A percentile compares a stretch with the other conserved stretches of the same genome.
phyloP scores from a whole-genome alignment of 2,888 invertebrate genomes.

The Prosopocoilus inquinatus region DNA sequence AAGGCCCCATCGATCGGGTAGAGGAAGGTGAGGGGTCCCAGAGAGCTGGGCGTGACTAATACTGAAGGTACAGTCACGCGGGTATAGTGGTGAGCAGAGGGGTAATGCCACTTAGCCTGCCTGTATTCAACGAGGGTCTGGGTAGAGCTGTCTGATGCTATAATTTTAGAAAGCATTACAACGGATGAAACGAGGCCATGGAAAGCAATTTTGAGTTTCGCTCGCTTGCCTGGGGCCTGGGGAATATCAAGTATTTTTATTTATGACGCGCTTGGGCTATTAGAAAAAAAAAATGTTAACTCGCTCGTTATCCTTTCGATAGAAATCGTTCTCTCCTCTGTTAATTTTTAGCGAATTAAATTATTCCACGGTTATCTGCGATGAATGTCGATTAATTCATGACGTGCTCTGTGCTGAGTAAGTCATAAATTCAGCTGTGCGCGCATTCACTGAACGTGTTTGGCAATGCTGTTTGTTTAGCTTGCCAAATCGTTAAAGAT shows the following conservation, averaged over 20 bases:
- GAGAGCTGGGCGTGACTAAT: slow-evolving; percentile 16
- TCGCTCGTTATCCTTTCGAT: slow-evolving; percentile 1
- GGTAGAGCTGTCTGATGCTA: slow-evolving; percentile 10
- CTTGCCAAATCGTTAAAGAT: too few relatives aligned
- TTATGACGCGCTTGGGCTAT: slow-evolving; percentile 17
- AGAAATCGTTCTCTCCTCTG: not conserved
- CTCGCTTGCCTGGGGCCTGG: not conserved
- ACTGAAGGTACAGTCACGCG: slow-evolving; percentile 13
- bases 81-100: slow-evolving; percentile 5
- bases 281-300: slow-evolving; percentile 1
- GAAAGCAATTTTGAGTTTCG: slow-evolving; percentile 12
- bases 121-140: slow-evolving; percentile 5
- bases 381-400: not conserved
- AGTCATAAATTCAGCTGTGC: too few relatives aligned
- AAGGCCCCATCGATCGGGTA: slow-evolving; percentile 10
- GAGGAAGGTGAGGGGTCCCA: slow-evolving; percentile 11
- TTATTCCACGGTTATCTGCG: not conserved
- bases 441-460: too few relatives aligned
- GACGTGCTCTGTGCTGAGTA: too few relatives aligned
- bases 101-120: slow-evolving; percentile 16
- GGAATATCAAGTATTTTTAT: slow-evolving; percentile 14
- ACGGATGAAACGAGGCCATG: slow-evolving; percentile 16
- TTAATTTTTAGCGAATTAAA: not conserved
- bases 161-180: slow-evolving; percentile 18
- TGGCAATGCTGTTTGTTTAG: too few relatives aligned